These are phyloP conservation scores for Lasiommata megera DNA, from an alignment of 2,888 invertebrate species.

Conservation along the genomic window DNA sequence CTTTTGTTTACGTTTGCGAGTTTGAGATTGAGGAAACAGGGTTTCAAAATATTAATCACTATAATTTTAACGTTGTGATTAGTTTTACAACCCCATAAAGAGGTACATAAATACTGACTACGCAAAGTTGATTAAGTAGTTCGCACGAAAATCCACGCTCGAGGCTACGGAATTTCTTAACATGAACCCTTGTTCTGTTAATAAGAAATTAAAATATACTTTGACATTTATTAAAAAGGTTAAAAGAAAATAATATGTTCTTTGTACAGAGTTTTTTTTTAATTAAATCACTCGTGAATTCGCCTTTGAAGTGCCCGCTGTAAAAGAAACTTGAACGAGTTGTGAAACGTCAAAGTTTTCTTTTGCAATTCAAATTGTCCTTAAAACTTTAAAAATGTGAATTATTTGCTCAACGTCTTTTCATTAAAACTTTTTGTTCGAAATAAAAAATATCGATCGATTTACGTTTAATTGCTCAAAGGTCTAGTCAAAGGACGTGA, in stretches of 20 bases:
- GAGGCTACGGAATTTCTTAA: background rate
- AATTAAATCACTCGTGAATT: slow-evolving; percentile 48
- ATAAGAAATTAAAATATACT: background rate
- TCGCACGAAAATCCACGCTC: background rate
- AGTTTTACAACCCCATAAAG: background rate
- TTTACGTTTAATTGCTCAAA: no score
- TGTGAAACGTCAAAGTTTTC: slow-evolving; percentile 27
- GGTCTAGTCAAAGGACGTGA: no score
- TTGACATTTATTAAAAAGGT: slow-evolving; percentile 19
- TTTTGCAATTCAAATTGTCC: slow-evolving; percentile 24
- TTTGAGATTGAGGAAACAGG: no score
- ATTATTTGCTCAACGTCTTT: background rate
- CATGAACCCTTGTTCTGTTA: background rate
- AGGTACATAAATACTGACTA: background rate
- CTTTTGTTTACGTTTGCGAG: no score
- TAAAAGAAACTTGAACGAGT: slow-evolving; percentile 25
- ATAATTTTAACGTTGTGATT: background rate
- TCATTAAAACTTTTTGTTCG: background rate
- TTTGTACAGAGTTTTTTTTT: slow-evolving; percentile 34
- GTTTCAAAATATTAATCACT: no score
- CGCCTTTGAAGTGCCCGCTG: slow-evolving; percentile 38
- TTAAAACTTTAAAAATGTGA: slow-evolving; percentile 9
- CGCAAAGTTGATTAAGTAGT: background rate
- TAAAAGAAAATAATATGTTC: slow-evolving; percentile 33
- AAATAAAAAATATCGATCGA: background rate